These are phyloP conservation scores for Sebastes steindachneri DNA, from an alignment of 2,797 vertebrate genomes.

Conservation along the genomic window DNA sequence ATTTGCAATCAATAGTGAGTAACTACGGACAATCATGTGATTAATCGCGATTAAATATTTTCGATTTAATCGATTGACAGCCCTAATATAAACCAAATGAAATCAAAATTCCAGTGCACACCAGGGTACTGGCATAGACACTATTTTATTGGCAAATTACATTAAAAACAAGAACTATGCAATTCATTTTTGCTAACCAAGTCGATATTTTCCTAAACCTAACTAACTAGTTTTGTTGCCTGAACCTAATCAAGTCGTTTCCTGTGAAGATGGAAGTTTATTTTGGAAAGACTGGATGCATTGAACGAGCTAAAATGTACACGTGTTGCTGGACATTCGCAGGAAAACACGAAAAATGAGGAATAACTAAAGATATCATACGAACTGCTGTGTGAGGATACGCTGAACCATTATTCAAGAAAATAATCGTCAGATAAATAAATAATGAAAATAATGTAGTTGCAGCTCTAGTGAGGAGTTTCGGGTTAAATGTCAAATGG, in stretches of 20 bases:
- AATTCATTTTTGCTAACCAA: too few relatives aligned
- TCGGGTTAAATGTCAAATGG: neutral
- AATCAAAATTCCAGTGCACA: too few relatives aligned
- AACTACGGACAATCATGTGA: too few relatives aligned
- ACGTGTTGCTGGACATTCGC: neutral
- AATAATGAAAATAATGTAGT: neutral
- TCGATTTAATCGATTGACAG: too few relatives aligned
- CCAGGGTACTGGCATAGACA: too few relatives aligned
- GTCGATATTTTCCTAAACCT: neutral
- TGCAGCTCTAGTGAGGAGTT: neutral
- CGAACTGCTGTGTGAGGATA: neutral
- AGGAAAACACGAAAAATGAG: neutral
- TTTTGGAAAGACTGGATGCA: neutral
- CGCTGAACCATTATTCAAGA: neutral
- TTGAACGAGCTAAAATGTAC: accelerated
- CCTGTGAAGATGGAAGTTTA: too few relatives aligned
- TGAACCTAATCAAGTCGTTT: neutral
- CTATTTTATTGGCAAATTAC: too few relatives aligned
- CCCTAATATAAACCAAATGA: too few relatives aligned
- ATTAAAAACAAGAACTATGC: too few relatives aligned
- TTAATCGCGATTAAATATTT: too few relatives aligned
- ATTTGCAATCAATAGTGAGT: too few relatives aligned
- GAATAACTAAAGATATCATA: neutral
- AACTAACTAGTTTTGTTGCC: neutral
- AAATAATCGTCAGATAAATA: neutral